These are phyloP conservation scores for Zaprionus nigranus DNA, from an alignment of 1,140 invertebrate genomes.

Conservation along the genomic window DNA sequence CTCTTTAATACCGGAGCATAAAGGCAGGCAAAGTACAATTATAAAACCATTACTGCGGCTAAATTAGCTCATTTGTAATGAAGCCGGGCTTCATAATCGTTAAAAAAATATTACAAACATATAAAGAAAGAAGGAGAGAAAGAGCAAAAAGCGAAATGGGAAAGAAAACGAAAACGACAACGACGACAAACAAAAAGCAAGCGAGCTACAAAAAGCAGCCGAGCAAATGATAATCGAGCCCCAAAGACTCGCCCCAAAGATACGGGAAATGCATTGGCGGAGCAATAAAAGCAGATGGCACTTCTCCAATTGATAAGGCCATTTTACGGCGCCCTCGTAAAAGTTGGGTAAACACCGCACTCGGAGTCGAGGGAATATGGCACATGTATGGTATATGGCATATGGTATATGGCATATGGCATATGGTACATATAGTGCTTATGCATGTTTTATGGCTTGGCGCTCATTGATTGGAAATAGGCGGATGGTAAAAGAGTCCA, in stretches of 20 bases:
- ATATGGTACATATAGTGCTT: background rate
- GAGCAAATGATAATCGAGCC: conserved; percentile 50
- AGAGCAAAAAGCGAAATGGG: conserved; percentile 22
- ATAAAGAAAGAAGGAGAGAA: conserved; percentile 17
- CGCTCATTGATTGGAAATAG: conserved; percentile 14
- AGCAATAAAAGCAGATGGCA: conserved; percentile 31
- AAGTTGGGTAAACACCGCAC: conserved; percentile 6
- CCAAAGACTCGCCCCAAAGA: background rate
- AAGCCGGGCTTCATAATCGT: conserved; percentile 70
- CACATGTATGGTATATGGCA: background rate
- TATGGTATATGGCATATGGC: background rate
- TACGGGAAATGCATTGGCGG: conserved; percentile 8
- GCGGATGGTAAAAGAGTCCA: background rate
- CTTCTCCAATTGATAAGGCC: conserved; percentile 39
- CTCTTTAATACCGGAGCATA: conserved; percentile 43
- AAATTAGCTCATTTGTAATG: conserved; percentile 78
- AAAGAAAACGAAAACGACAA: conserved; percentile 50
- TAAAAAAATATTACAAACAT: conserved; percentile 48
- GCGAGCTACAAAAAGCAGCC: background rate
- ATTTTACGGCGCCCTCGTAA: conserved; percentile 28
- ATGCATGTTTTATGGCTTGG: conserved; percentile 5
- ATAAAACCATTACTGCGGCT: conserved; percentile 74
- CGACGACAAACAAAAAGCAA: background rate
- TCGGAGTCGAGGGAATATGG: background rate
- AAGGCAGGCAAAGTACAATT: conserved; percentile 60